phyloP scores from a whole-genome alignment of 2,797 vertebrate species.

The Poeciliopsis presidionis region DNA sequence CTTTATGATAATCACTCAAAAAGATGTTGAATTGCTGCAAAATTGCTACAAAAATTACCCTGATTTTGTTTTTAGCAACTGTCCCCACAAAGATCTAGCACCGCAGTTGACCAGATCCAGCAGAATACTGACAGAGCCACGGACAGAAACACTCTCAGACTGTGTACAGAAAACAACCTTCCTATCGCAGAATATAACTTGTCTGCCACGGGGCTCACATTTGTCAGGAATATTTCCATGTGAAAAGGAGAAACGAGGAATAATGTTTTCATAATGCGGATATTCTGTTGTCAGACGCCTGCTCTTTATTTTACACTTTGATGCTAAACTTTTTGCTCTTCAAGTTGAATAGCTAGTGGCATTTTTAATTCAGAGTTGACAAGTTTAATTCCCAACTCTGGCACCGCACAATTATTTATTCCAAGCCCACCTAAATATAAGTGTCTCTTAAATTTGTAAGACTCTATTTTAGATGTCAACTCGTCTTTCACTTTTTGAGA shows the following conservation, averaged over 20 bases:
- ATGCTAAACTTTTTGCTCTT: neutral
- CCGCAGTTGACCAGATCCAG: neutral
- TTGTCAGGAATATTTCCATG: neutral
- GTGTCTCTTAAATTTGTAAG: neutral
- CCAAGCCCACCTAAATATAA: neutral
- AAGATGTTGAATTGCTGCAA: neutral
- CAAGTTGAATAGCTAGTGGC: neutral
- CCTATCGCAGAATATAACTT: neutral
- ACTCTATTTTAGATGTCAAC: neutral
- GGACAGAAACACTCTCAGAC: neutral
- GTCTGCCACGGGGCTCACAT: neutral
- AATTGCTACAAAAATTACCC: neutral
- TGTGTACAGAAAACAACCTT: neutral
- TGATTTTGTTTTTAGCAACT: neutral
- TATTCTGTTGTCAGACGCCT: neutral
- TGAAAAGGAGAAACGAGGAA: neutral
- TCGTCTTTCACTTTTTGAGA: neutral
- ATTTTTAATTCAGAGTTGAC: neutral
- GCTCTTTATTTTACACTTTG: neutral
- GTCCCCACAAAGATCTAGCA: neutral
- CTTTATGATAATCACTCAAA: neutral
- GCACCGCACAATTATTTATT: neutral
- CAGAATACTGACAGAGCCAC: neutral
- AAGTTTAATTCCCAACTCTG: neutral
- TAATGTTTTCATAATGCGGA: neutral